Percentiles rank a stretch among this genome's conserved stretches.
These are phyloP conservation scores for Drosophila nasuta DNA, from an alignment of 1,140 invertebrate species.

Conservation along the genomic window DNA sequence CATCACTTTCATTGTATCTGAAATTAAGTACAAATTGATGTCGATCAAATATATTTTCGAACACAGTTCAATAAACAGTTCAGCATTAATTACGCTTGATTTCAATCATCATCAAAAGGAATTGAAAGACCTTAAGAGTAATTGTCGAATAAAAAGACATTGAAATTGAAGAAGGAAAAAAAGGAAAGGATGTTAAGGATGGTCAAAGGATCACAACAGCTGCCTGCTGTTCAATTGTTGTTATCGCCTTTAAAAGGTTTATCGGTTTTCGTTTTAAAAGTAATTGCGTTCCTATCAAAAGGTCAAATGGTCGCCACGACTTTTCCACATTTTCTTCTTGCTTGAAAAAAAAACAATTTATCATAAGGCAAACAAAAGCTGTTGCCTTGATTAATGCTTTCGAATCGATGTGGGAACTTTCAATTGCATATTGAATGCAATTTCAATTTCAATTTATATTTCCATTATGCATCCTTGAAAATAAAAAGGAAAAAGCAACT, in stretches of 20 bases:
- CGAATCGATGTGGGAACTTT: constrained; percentile 26
- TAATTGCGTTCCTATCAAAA: constrained; percentile 6
- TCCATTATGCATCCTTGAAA: constrained; percentile 50
- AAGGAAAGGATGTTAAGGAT: background rate
- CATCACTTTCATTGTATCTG: background rate
- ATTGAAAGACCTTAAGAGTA: background rate
- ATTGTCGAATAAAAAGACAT: constrained; percentile 3
- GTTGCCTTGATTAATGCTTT: constrained; percentile 46
- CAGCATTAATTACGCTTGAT: background rate
- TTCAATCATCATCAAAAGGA: background rate
- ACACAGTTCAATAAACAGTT: background rate
- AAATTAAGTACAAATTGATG: background rate
- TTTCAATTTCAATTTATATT: background rate
- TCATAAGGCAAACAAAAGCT: constrained; percentile 52
- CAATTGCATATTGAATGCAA: constrained; percentile 4
- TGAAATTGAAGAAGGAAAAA: background rate
- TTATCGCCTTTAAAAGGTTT: background rate
- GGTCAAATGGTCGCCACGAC: constrained; percentile 5
- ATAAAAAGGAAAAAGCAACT: constrained; percentile 35
- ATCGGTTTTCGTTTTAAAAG: background rate
- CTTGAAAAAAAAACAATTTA: constrained; percentile 39
- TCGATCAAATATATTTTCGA: background rate
- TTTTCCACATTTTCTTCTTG: background rate
- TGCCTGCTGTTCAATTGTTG: constrained; percentile 28
- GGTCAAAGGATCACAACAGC: background rate